phyloP scores from a whole-genome alignment of 1,140 invertebrate species.

The Chrysopa pallens region DNA sequence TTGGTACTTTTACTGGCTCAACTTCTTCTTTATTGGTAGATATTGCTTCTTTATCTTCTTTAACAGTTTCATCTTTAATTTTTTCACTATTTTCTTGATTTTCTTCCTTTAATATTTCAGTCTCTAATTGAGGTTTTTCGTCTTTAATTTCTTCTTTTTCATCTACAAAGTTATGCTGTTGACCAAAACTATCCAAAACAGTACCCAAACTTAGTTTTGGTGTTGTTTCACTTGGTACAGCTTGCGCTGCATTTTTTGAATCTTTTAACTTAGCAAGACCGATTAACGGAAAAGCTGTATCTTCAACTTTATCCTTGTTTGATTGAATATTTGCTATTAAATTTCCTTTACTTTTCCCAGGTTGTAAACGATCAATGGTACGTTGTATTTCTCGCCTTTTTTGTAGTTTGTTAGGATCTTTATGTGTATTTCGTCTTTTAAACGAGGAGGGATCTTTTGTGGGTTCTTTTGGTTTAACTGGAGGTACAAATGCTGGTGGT shows the following conservation, averaged over 20 bases:
- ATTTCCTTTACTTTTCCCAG: constrained; percentile 71
- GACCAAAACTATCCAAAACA: constrained; percentile 47
- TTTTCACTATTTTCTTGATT: constrained; percentile 11
- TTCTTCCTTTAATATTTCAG: constrained; percentile 12
- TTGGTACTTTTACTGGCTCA: background rate
- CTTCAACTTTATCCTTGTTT: constrained; percentile 29
- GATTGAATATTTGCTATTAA: constrained; percentile 35
- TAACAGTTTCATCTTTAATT: constrained; percentile 9
- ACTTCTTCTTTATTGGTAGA: constrained; percentile 11
- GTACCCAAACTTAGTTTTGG: constrained; percentile 66
- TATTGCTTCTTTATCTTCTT: constrained; percentile 10
- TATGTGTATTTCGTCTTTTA: constrained; percentile 15
- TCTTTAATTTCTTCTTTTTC: constrained; percentile 27
- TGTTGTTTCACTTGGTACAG: constrained; percentile 37
- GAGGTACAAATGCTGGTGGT: constrained; percentile 19
- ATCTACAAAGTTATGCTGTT: constrained; percentile 34
- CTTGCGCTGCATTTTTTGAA: constrained; percentile 28
- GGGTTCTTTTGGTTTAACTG: constrained; percentile 18
- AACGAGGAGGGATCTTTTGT: constrained; percentile 13
- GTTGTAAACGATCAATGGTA: constrained; percentile 64
- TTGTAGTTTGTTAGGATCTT: constrained; percentile 22
- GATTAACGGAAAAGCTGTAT: constrained; percentile 21
- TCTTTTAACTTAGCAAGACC: constrained; percentile 27
- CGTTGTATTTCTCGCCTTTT: constrained; percentile 56
- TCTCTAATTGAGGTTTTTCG: constrained; percentile 10